Base-by-base conservation (phyloP, 1,140 invertebrate genomes). In the Ctenoplectra terminalis region DNA sequence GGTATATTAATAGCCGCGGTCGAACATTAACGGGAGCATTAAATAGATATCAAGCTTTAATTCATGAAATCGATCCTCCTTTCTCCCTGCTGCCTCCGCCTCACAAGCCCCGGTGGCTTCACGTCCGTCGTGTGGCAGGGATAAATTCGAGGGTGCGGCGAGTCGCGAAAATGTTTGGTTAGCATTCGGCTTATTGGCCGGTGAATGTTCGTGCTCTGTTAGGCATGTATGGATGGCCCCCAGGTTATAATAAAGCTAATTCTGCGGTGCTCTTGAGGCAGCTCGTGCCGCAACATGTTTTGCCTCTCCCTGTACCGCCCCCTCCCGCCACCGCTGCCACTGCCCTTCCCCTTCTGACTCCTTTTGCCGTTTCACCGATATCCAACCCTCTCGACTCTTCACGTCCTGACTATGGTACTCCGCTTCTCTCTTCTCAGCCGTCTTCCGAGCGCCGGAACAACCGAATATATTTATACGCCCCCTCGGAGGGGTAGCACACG, bases 191-290 rank as follows among this genome's bases (percentile, higher is more conserved):
- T 92, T 91, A 91, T 92, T 92, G 87, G 90, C 85, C 85, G 81
- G 88, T 82, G 86, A 83, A 90, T 92, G 91, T 92, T 93, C 88
- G 84, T 89, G 87, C 89, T 88, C 90, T 91, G 91, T 93, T 93
- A 91, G 90, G 87, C 89, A 85, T 88, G 90, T 92, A 92, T 91
- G 87, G 90, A 92, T 93, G 90, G 92, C 92, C 93, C 93, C 92
- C 89, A 92, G 92, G 92, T 92, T 93, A 92, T 94, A 94, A 94
- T 93, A 94, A 94, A 94, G 92, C 92, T 93, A 93, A 93, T 93
- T 93, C 90, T 90, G 88, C 90, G 90, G 90, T 89, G 91, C 90
- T 91, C 93, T 93, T 90, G 90, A 92, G 92, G 91, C 90, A 91
- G 91, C 92, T 92, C 91, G 93, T 92, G 92, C 91, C 91, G 89